phyloP scores from a whole-genome alignment of 2,797 vertebrate genomes.

The Pangasius sanitwongsei region DNA sequence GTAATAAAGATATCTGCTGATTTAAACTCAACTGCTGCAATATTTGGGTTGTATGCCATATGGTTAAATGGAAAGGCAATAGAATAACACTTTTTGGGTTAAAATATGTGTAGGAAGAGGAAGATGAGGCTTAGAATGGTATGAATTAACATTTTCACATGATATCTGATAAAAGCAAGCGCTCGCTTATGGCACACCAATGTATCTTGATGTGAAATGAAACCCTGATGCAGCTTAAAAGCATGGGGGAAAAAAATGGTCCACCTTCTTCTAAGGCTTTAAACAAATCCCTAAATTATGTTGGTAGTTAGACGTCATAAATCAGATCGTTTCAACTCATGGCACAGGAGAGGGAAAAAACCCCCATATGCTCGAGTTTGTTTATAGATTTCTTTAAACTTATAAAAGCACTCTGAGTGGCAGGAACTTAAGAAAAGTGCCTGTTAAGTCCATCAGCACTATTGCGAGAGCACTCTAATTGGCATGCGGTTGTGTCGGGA shows the following conservation, averaged over 20 bases:
- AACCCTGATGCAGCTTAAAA: conserved; percentile 10
- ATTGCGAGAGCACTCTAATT: conserved; percentile 80
- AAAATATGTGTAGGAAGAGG: not conserved
- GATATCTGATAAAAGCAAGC: not conserved
- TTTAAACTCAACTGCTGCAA: not conserved
- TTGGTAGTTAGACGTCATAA: conserved; percentile 30
- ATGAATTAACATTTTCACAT: not conserved
- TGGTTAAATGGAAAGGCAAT: not conserved
- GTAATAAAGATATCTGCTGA: not conserved
- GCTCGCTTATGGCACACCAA: not conserved
- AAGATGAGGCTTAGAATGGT: not conserved
- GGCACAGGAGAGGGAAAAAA: conserved; percentile 21
- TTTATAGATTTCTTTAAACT: conserved; percentile 53
- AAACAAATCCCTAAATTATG: conserved; percentile 28
- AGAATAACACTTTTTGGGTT: not conserved
- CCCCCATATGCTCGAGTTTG: conserved; percentile 27
- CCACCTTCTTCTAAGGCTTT: conserved; percentile 34
- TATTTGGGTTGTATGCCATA: not conserved
- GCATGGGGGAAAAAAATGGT: not conserved
- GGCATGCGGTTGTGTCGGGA: conserved; percentile 80
- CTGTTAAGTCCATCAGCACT: conserved; percentile 68
- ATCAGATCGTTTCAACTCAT: conserved; percentile 42
- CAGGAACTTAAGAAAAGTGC: conserved; percentile 68
- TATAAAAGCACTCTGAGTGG: conserved; percentile 62
- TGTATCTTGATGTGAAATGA: not conserved